These are phyloP conservation scores for Acanthoscelides obtectus DNA, from an alignment of 2,888 invertebrate species.

Conservation along the genomic window DNA sequence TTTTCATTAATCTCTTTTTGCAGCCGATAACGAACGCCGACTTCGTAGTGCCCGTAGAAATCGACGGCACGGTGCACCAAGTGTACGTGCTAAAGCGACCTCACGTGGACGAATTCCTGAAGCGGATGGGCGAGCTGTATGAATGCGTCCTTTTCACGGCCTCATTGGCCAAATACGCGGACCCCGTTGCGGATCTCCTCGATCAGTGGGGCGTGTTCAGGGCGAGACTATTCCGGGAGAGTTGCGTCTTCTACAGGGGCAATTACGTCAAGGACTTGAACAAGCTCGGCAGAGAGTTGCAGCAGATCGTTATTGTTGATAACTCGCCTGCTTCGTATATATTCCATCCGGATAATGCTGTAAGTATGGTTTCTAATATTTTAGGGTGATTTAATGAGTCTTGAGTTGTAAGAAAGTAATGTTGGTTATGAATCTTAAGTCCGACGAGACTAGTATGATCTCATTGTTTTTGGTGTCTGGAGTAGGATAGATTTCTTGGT, in stretches of 20 bases:
- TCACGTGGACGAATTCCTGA: slow-evolving; percentile 97
- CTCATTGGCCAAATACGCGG: slow-evolving; percentile 98
- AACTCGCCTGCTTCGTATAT: slow-evolving; percentile 99
- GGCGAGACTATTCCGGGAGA: slow-evolving; percentile 96
- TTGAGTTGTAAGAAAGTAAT: neutral
- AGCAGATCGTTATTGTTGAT: slow-evolving; percentile 96
- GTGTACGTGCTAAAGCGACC: slow-evolving; percentile 98
- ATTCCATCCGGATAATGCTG: slow-evolving; percentile 99
- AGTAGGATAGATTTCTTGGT: no score
- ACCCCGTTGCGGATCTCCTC: slow-evolving; percentile 97
- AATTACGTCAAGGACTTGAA: slow-evolving; percentile 99
- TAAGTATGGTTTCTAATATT: slow-evolving; percentile 53
- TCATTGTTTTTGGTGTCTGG: no score
- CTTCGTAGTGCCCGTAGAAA: slow-evolving; percentile 99
- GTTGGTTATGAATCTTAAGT: no score
- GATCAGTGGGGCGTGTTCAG: slow-evolving; percentile 96
- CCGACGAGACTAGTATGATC: no score
- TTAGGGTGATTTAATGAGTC: neutral
- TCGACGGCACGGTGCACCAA: slow-evolving; percentile 98
- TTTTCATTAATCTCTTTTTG: no score
- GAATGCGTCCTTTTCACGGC: slow-evolving; percentile 99
- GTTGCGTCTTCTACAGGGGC: slow-evolving; percentile 99
- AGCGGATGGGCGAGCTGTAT: slow-evolving; percentile 96
- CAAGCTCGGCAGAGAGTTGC: slow-evolving; percentile 92
- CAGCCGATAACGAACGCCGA: slow-evolving; percentile 99